Base-by-base conservation (phyloP, 2,797 vertebrate genomes). In the Macropus fuliginosus region DNA sequence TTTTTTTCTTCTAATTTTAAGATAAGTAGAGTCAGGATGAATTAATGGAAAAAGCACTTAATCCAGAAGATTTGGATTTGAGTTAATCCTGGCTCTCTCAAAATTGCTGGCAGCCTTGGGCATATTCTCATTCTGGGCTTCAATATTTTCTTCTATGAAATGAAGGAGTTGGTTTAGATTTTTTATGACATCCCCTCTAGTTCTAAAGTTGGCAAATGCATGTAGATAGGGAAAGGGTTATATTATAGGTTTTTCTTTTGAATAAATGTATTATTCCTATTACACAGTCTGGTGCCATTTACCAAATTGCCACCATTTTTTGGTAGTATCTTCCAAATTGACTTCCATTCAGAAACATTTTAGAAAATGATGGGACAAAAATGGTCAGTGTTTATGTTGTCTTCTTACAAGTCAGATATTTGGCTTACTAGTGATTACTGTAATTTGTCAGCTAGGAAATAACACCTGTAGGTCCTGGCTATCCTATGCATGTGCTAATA, bases 261-360 rank as follows among this genome's bases (percentile, higher is more conserved):
- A 96, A 97, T 96, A 93, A 95, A 94, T 96, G 95, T 96, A 94
- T 94, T 97, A 95, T 96, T 96, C 94, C 34, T 92, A 95, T 91
- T 96, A 97, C 95, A 92, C 92, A 94, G 93, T 93, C 94, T 97
- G 93, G 92, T 96, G 93, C 89, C 94, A 81, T 96, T 98, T 96
- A 95, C 16, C n/a, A 81, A 24, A 46, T 81, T 24, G 2, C n/a
- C 24, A 27, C 74, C 74, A 46, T 27, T 81, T 62, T 81, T 81
- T 81, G 74, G 40, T 87, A 24, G 40, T 12, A 24, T 27, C 40
- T 87, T 87, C 21, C 55, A 93, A 97, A 96, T 97, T 93, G 96
- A 97, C 97, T 97, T 93, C 95, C 95, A 96, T 95, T 97, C 97
- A 98, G 93, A 97, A 96, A 59, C 92, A 94, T 90, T 93, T 92